Evolutionary conservation across 92 coral and sea anemone genomes (phyloP), one percentile per base, ranked within the genome.

Genomic region (Phymanthus crucifer): DNA sequence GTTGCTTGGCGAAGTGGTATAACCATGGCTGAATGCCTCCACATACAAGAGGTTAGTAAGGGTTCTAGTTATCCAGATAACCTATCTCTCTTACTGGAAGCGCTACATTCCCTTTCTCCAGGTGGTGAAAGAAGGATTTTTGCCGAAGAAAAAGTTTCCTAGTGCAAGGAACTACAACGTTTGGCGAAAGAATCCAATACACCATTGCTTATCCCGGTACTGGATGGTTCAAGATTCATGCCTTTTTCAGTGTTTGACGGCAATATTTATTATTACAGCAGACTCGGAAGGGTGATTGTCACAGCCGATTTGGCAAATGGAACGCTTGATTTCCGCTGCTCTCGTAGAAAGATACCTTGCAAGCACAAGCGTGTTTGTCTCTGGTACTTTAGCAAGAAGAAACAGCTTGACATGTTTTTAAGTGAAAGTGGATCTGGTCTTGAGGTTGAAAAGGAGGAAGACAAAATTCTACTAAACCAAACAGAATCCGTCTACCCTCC

Each of bases 1-100:
- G 81, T 90, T 47, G 88, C 90, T 4, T 86, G 93, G 93, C 83
- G 83, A 46, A 86, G 88, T 86, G 86, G 87, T 9, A 23, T 90
- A 46, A 83, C 86, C 45, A 74, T 80, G 3, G 90, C 80, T 24
- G 78, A 68, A 43, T 83, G 90, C 65, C 77, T 66, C 16, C 88
- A 86, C 64, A 71, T 86, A 17, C 45, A 83, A 40, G 74, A 79
- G 27, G 87, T 83, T 32, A 87, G 85, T 9, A 72, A 40, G 32
- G 66, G 76, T 69, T 65, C 83, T 40, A 73, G 21, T 3, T 86
- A 77, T 40, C 73, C 57, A 8, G 72, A 72, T 2, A 76, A 40
- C n/a, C 84, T 72, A 40, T 54, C 18, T 2, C 66, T 86, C 58
- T 47, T 61, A 2, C 32, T 45, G 32, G 68, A 72, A 6, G 69